These are phyloP conservation scores for Limnephilus lunatus DNA, from an alignment of 2,888 invertebrate genomes.

Conservation along the genomic window DNA sequence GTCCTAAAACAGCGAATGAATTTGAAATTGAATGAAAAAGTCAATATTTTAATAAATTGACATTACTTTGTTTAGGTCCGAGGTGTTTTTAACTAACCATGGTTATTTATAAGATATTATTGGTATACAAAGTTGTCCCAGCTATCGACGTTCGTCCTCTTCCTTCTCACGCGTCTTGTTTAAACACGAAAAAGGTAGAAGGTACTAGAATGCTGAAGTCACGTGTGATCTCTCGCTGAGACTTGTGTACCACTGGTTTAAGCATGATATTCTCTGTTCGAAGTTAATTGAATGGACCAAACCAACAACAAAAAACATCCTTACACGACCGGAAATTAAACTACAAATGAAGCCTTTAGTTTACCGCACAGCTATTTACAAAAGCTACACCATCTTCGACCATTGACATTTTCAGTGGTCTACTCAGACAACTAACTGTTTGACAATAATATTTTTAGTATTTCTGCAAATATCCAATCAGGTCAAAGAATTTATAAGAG, in stretches of 20 bases:
- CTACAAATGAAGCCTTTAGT: background rate
- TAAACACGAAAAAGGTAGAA: too few species aligned
- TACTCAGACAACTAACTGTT: background rate
- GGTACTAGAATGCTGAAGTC: too few species aligned
- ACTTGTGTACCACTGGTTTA: background rate
- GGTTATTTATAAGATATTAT: too few species aligned
- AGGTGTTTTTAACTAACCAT: too few species aligned
- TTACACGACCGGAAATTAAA: background rate
- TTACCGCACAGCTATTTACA: background rate
- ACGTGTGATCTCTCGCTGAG: too few species aligned
- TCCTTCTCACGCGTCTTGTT: too few species aligned
- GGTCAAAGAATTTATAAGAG: constrained; percentile 46
- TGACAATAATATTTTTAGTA: background rate
- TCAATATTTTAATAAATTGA: too few species aligned
- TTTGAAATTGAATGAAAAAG: too few species aligned
- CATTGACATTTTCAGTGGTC: background rate
- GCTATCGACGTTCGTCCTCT: too few species aligned
- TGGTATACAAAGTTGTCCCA: too few species aligned
- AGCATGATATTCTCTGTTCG: background rate
- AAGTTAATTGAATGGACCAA: background rate
- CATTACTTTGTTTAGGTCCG: too few species aligned
- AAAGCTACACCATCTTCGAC: background rate
- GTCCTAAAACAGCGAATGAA: too few species aligned
- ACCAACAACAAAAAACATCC: background rate
- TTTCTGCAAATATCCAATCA: constrained; percentile 53